Percentiles rank a stretch among this genome's conserved stretches.
These are phyloP conservation scores for Forbesichthys papilliferus DNA, from an alignment of 2,113 vertebrate genomes.

Conservation along the genomic window DNA sequence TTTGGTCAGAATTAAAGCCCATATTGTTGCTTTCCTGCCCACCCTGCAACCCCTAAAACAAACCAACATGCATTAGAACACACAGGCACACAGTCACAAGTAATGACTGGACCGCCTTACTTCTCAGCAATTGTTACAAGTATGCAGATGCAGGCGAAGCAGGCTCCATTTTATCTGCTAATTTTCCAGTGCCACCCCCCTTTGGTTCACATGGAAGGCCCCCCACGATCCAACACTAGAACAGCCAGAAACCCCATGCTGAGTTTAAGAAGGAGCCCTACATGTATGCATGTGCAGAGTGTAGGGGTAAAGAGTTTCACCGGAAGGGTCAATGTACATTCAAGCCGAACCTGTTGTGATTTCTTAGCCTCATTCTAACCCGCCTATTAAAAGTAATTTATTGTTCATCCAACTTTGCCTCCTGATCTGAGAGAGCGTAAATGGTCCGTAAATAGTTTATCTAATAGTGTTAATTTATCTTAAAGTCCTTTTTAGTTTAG, in stretches of 20 bases:
- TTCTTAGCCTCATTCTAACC: constrained; percentile 33
- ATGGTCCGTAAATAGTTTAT: constrained; percentile 25
- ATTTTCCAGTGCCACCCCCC: constrained; percentile 24
- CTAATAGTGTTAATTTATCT: not conserved
- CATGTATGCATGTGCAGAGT: constrained; percentile 20
- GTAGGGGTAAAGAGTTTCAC: constrained; percentile 29
- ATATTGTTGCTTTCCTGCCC: constrained; percentile 69
- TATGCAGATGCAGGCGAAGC: constrained; percentile 41
- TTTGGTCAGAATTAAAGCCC: constrained; percentile 74
- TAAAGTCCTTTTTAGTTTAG: too few relatives aligned
- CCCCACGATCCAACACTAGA: constrained; percentile 46
- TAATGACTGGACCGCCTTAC: constrained; percentile 34
- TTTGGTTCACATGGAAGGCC: constrained; percentile 47
- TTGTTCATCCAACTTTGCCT: constrained; percentile 47
- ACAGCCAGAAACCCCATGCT: constrained; percentile 56
- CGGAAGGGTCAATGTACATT: constrained; percentile 55
- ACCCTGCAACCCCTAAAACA: constrained; percentile 32
- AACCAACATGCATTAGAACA: not conserved
- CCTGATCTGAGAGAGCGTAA: constrained; percentile 41
- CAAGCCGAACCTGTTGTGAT: constrained; percentile 41
- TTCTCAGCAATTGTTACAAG: constrained; percentile 32
- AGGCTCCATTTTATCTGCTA: constrained; percentile 51
- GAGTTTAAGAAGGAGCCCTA: constrained; percentile 53
- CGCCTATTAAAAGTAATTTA: constrained; percentile 13
- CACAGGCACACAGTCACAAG: not conserved